phyloP scores from a whole-genome alignment of 1,140 invertebrate genomes.

The Pogonomyrmex californicus region DNA sequence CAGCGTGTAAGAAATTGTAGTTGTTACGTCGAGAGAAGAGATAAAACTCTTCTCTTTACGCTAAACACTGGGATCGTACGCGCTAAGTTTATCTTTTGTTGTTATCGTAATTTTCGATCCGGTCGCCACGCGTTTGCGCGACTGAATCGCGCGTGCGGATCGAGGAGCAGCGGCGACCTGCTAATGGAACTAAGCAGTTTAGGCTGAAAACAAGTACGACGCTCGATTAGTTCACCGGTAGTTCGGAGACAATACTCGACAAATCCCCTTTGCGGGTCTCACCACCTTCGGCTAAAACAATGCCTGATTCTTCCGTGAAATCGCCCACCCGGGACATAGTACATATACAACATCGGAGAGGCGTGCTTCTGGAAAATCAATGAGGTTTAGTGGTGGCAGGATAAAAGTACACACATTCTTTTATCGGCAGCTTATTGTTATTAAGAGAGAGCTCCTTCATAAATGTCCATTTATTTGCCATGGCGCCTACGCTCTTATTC shows the following conservation, averaged over 20 bases:
- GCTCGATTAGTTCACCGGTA: slow-evolving; percentile 68
- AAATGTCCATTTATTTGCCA: slow-evolving; percentile 55
- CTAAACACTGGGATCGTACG: background rate
- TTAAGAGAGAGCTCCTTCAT: slow-evolving; percentile 33
- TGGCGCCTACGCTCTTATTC: background rate
- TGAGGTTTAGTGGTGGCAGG: slow-evolving; percentile 53
- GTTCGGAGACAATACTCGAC: slow-evolving; percentile 72
- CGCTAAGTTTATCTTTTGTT: slow-evolving; percentile 43
- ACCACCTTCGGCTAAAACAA: slow-evolving; percentile 70
- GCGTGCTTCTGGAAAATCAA: slow-evolving; percentile 70
- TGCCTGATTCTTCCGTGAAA: slow-evolving; percentile 75
- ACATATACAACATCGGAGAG: slow-evolving; percentile 63
- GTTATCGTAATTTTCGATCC: slow-evolving; percentile 45
- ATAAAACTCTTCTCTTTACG: background rate
- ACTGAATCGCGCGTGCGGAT: slow-evolving; percentile 31
- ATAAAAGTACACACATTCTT: slow-evolving; percentile 65
- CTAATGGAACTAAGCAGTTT: slow-evolving; percentile 74
- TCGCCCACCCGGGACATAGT: slow-evolving; percentile 66
- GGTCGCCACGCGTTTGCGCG: background rate
- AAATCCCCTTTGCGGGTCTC: slow-evolving; percentile 72
- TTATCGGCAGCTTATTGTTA: slow-evolving; percentile 65
- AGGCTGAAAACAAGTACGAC: slow-evolving; percentile 60
- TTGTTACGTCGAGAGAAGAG: background rate
- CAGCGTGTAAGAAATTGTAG: slow-evolving; percentile 25
- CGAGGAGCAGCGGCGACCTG: slow-evolving; percentile 7